Conservation (phyloP, 2,113 vertebrate species). For the Eptatretus burgeri region DNA sequence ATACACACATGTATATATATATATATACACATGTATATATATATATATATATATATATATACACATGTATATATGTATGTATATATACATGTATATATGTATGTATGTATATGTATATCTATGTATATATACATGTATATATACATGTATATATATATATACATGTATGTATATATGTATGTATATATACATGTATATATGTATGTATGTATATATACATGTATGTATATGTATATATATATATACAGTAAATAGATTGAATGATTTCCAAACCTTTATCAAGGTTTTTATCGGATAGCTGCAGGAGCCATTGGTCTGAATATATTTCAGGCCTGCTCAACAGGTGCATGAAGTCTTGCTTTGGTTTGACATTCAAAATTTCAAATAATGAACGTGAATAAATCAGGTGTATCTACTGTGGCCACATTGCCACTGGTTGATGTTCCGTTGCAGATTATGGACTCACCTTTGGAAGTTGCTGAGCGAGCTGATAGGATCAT, state of each 20-base stretch:
- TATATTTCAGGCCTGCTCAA: too few species aligned
- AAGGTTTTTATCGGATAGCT: too few species aligned
- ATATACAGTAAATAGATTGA: too few species aligned
- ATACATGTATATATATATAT: background rate
- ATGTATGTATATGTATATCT: background rate
- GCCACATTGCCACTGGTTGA: background rate
- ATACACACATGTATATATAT: too few species aligned
- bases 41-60: too few species aligned
- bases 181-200: background rate
- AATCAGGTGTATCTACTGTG: too few species aligned
- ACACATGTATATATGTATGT: background rate
- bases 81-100: background rate
- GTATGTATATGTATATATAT: background rate
- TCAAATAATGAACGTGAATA: too few species aligned
- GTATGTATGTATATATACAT: background rate
- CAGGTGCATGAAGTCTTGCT: too few species aligned
- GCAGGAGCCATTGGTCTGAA: too few species aligned
- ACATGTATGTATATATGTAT: background rate
- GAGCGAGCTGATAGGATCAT: slow-evolving; percentile 84
- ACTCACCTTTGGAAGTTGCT: slow-evolving; percentile 68
- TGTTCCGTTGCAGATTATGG: slow-evolving; percentile 31
- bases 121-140: background rate
- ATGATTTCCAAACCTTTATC: background rate
- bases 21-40: too few species aligned
- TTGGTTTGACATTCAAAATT: too few species aligned